Conservation (phyloP, 2,113 vertebrate genomes). For the Rhineura floridana region DNA sequence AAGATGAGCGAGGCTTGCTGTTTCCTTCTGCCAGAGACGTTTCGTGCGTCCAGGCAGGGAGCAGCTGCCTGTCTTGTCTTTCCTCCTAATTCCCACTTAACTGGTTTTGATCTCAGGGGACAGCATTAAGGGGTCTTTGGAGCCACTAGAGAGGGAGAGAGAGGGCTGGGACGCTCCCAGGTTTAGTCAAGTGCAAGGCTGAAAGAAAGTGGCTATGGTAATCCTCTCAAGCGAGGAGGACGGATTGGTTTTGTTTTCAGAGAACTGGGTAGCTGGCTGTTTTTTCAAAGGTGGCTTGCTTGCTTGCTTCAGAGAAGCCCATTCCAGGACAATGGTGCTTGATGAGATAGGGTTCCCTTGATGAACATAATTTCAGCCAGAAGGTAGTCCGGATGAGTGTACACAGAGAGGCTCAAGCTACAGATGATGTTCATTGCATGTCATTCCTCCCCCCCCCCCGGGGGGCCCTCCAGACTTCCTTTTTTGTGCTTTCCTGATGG, state of each 20-base stretch:
- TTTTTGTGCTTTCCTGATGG: not conserved
- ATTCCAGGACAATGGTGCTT: rapidly evolving
- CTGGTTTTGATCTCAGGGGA: slow-evolving; percentile 65
- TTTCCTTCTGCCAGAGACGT: slow-evolving; percentile 65
- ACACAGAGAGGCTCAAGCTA: not conserved
- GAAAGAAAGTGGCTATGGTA: not conserved
- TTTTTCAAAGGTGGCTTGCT: rapidly evolving
- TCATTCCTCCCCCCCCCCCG: too few species aligned
- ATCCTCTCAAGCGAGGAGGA: not conserved
- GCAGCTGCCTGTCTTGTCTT: slow-evolving; percentile 60
- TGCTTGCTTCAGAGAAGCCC: not conserved
- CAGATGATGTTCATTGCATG: not conserved
- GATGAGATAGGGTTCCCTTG: not conserved
- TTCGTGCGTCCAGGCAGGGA: slow-evolving; percentile 63
- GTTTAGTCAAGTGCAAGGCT: not conserved
- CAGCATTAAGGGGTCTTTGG: slow-evolving; percentile 22
- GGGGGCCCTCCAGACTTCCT: too few species aligned
- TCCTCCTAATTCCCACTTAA: slow-evolving; percentile 23
- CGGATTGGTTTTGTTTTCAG: not conserved
- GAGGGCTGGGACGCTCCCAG: not conserved
- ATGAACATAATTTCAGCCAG: not conserved
- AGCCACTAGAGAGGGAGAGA: not conserved
- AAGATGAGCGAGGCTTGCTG: slow-evolving; percentile 51
- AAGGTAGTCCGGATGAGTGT: not conserved
- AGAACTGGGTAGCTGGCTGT: not conserved